Conservation (phyloP, 1,140 invertebrate genomes). For the Drosophila gunungcola region DNA sequence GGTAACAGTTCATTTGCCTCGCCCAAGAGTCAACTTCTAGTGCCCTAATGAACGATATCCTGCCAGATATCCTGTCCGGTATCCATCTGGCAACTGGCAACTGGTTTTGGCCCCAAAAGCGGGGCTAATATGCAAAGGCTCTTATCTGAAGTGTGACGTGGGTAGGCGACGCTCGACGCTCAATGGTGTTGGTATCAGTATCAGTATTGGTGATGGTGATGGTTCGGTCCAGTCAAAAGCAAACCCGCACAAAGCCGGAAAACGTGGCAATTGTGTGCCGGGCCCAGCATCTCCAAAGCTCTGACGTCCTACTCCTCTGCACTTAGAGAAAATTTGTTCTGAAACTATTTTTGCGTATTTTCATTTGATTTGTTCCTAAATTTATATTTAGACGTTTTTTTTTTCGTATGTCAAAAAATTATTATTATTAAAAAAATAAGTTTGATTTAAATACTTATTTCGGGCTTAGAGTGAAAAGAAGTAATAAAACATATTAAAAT, state of each 20-base stretch:
- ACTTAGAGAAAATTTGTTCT: not conserved
- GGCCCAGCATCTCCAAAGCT: constrained; percentile 16
- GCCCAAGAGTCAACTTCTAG: constrained; percentile 29
- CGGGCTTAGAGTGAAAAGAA: no score
- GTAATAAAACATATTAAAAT: no score
- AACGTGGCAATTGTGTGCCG: constrained; percentile 59
- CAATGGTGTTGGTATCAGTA: not conserved
- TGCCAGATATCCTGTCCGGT: constrained; percentile 55
- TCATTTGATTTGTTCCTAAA: no score
- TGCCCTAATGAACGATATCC: constrained; percentile 61
- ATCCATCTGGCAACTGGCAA: constrained; percentile 18
- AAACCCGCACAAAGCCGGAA: constrained; percentile 52
- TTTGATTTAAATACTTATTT: no score
- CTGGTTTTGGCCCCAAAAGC: constrained; percentile 9
- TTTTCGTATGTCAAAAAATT: no score
- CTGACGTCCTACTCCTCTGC: not conserved
- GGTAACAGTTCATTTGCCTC: constrained; percentile 39
- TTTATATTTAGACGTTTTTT: no score
- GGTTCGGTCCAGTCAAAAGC: constrained; percentile 28
- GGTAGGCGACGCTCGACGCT: constrained; percentile 10
- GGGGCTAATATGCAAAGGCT: constrained; percentile 48
- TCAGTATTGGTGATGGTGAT: constrained; percentile 4
- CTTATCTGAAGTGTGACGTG: constrained; percentile 45
- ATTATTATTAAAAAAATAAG: no score
- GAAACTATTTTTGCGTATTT: no score